Percentiles rank a stretch among this genome's conserved stretches.
Evolutionary conservation across 2,888 invertebrate species (phyloP).

Genomic region (Nomada goodeniana): DNA sequence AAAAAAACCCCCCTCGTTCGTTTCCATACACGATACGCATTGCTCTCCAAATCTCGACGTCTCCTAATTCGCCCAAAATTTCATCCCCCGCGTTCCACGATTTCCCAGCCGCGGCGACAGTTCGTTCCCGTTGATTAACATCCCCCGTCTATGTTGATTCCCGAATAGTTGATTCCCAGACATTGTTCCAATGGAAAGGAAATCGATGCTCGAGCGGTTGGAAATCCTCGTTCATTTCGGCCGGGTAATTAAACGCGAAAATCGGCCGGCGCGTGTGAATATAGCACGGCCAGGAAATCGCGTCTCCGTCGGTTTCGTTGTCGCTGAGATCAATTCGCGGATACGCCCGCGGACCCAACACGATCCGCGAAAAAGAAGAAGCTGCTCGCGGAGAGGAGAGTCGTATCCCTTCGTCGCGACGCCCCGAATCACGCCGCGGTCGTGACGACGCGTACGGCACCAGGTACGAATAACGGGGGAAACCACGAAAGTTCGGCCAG

Average conservation of each 20-base stretch:
- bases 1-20: too few species aligned
- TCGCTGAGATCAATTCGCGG: background rate
- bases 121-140: too few species aligned
- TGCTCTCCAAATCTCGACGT: too few species aligned
- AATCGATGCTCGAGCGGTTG: conserved; percentile 48
- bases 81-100: too few species aligned
- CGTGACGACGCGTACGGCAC: too few species aligned
- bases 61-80: too few species aligned
- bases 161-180: conserved; percentile 36
- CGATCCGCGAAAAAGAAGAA: background rate
- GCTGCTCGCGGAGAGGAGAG: background rate
- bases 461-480: background rate
- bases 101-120: too few species aligned
- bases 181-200: conserved; percentile 59
- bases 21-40: too few species aligned
- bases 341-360: background rate
- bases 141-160: background rate
- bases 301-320: background rate
- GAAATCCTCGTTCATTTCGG: conserved; percentile 42
- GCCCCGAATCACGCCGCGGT: too few species aligned
- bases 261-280: conserved; percentile 21
- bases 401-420: too few species aligned
- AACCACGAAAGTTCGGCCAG: background rate
- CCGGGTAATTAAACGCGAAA: conserved; percentile 41
- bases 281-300: background rate